Evolutionary conservation across 2,113 vertebrate species (phyloP).

Genomic region (Panthera leo): DNA sequence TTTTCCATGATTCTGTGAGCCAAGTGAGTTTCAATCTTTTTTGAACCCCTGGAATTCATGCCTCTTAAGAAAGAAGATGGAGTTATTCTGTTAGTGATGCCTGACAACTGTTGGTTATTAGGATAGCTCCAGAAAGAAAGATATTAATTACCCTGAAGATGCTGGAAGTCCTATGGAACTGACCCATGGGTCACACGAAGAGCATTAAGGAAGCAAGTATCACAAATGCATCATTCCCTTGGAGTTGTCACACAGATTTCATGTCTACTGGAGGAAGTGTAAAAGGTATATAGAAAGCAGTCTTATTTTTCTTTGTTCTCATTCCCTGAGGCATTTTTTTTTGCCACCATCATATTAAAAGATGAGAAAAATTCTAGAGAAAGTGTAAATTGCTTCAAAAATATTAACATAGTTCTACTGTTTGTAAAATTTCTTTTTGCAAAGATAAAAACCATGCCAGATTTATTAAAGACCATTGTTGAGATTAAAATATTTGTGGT

Average conservation of each 20-base stretch:
- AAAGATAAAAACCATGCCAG: conserved; percentile 17
- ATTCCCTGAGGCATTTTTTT: not conserved
- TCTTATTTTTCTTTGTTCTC: not conserved
- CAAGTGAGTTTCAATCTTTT: not conserved
- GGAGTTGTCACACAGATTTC: not conserved
- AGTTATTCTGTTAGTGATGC: not conserved
- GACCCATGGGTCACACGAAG: not conserved
- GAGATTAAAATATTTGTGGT: not conserved
- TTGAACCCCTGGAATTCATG: not conserved
- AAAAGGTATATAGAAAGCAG: not conserved
- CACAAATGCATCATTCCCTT: not conserved
- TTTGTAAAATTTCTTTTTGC: not conserved
- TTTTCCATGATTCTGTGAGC: not conserved
- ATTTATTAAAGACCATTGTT: not conserved
- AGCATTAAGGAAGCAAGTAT: not conserved
- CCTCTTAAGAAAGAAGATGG: not conserved
- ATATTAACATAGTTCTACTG: not conserved
- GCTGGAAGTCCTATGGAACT: not conserved
- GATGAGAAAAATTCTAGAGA: not conserved
- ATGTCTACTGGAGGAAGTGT: not conserved
- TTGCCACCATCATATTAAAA: conserved; percentile 9
- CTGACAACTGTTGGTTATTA: not conserved
- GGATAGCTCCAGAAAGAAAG: not conserved
- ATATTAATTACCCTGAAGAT: not conserved
- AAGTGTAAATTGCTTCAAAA: conserved; percentile 8